phyloP scores from a whole-genome alignment of 1,140 invertebrate genomes.

The Aphis gossypii region DNA sequence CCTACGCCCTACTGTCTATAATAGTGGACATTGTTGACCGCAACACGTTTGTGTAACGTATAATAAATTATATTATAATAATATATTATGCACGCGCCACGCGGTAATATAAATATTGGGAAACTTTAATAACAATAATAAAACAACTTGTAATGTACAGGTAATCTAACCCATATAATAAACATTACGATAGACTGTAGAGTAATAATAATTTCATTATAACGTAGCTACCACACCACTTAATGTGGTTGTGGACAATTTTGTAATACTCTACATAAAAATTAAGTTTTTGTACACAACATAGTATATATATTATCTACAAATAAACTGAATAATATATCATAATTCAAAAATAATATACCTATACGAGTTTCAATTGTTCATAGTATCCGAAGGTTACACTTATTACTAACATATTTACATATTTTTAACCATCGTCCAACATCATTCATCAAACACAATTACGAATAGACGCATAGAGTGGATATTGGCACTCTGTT shows the following conservation, averaged over 20 bases:
- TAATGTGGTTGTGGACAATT: not conserved
- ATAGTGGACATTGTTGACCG: not conserved
- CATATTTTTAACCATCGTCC: not conserved
- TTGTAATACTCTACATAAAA: not conserved
- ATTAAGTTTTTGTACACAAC: not conserved
- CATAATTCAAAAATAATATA: not conserved
- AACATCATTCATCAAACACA: not conserved
- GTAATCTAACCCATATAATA: not conserved
- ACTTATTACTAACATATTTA: not conserved
- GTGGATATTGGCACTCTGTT: not conserved
- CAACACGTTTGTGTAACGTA: not conserved
- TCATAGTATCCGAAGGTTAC: not conserved
- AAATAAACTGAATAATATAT: not conserved
- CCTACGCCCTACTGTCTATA: not conserved
- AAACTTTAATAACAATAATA: slow-evolving; percentile 27
- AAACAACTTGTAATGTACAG: not conserved
- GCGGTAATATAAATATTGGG: not conserved
- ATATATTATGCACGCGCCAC: not conserved
- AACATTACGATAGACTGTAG: not conserved
- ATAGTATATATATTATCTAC: not conserved
- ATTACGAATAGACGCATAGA: not conserved
- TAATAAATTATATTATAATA: not conserved
- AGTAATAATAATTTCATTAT: not conserved
- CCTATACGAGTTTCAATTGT: not conserved
- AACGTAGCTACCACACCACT: not conserved